Evolutionary conservation across 64 coral and sea anemone genomes (phyloP), one percentile per base, ranked within the genome.

Genomic region (Trachythela sp.): DNA sequence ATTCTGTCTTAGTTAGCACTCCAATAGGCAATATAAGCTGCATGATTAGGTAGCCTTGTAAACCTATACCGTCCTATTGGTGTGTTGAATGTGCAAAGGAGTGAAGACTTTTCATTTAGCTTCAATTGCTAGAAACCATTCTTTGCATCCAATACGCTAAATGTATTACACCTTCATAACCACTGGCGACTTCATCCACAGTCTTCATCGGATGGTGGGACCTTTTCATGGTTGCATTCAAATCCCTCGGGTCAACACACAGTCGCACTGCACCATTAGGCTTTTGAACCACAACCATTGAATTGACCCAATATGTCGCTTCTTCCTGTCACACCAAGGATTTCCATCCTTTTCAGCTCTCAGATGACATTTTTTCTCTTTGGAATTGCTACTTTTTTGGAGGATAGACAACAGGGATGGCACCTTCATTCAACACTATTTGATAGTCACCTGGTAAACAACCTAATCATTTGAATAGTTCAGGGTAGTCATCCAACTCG

Each of bases 261-360:
- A 58, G 13, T 58, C 54, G 4, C 13, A 58, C 54, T n/a, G 13
- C 24, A n/a, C 24, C 54, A 58, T 58, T 58, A 20, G 14, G 13
- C 54, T 20, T 58, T 58, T 15, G 24, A 58, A n/a, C 54, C 24
- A 58, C 54, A 10, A 45, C 42, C 54, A 58, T 58, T 1, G 45
- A 89, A 70, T 89, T 84, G 1, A 89, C 88, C 76, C 72, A 89
- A 35, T 89, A 70, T 4, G 88, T 90, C 24, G 51, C 67, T 90
- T 84, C 77, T 22, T 90, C 48, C 43, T 59, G 72, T 2, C 17
- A 90, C 71, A 40, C 76, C 48, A 18, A 84, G 48, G 36, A 56
- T 83, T 84, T 90, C 77, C 76, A 90, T 84, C 54, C n/a, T 29
- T 60, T 90, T 84, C 14, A 84, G 37, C 54, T 90, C 50, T 76